Evolutionary conservation across 1,140 invertebrate species (phyloP), one percentile per base, ranked within the genome.

Genomic region (Drosophila cardini): DNA sequence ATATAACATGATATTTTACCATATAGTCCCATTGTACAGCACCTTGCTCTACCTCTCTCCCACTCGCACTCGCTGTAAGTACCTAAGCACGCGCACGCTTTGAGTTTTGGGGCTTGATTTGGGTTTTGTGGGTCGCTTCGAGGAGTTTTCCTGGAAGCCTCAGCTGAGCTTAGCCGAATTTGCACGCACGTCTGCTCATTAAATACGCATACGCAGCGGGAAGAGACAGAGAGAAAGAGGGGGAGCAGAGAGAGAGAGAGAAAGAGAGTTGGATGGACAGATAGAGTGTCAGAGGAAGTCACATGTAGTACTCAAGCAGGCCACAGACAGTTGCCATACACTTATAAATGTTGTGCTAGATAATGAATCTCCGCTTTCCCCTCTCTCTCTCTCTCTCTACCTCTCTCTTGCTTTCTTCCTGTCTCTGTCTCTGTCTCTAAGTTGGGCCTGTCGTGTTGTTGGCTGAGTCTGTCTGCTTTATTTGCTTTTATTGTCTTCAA

Each of bases 401-500:
- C 16, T 52, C 3, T n/a, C 36, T 36, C 30, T 43, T n/a, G n/a
- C 36, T 63, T 50, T 78, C 57, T 61, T 8, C 13, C 46, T 52
- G 15, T 13, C 21, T 13, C 7, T 13, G 40, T 30, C 18, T 10
- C 34, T 30, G 4, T 38, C 13, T 9, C 32, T 32, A 18, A 16
- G 16, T 52, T 42, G 10, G 34, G 36, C 6, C 57, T 76, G 74
- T 70, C 64, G 68, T 72, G 65, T 48, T 82, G 42, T 42, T 16
- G 13, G 21, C 21, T 55, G 15, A 7, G 68, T 65, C 72, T 80
- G 84, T 74, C 84, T 87, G 79, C 74, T 68, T 80, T 89, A 89
- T 89, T 89, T 89, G 84, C 85, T 80, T 89, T 89, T 80, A 84
- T 89, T 89, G 85, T 89, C 84, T 90, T 89, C 77, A 89, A 89